These are phyloP conservation scores for Drosophila navojoa DNA, from an alignment of 1,140 invertebrate genomes.

Conservation along the genomic window DNA sequence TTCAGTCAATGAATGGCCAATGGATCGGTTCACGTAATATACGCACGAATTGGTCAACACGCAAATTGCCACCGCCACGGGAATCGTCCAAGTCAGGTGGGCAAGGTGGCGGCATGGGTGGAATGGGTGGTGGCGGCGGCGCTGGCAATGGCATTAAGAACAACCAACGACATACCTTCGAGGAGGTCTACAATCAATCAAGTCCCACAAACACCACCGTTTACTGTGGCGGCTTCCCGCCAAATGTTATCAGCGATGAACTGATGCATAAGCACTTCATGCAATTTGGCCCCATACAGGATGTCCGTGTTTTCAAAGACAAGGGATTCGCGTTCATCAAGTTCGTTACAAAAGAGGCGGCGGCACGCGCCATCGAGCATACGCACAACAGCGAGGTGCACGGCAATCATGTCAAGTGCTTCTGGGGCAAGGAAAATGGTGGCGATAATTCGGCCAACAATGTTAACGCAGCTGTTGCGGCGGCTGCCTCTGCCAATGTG, in stretches of 20 bases:
- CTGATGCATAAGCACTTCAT: constrained; percentile 97
- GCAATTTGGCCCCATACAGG: constrained; percentile 97
- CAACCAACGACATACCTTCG: constrained; percentile 87
- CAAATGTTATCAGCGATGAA: constrained; percentile 96
- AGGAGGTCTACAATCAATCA: constrained; percentile 97
- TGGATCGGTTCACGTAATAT: constrained; percentile 99
- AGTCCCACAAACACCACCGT: constrained; percentile 99
- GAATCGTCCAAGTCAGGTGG: constrained; percentile 85
- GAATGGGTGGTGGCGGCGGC: constrained; percentile 50
- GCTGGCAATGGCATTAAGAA: constrained; percentile 83
- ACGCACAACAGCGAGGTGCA: constrained; percentile 98
- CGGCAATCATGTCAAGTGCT: constrained; percentile 98
- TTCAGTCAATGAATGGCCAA: constrained; percentile 99
- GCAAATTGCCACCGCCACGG: constrained; percentile 93
- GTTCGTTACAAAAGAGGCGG: constrained; percentile 98
- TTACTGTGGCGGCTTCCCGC: constrained; percentile 98
- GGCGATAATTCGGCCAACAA: constrained; percentile 80
- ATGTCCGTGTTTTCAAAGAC: constrained; percentile 99
- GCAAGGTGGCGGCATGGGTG: constrained; percentile 66
- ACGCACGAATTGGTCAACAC: constrained; percentile 99
- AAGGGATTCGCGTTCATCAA: constrained; percentile 99
- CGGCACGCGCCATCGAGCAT: constrained; percentile 97
- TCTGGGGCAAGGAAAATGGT: constrained; percentile 97
- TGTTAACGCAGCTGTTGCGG: constrained; percentile 70
- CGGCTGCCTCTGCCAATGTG: constrained; percentile 70